Conservation (phyloP, 2,113 vertebrate species). For the Gulo gulo region DNA sequence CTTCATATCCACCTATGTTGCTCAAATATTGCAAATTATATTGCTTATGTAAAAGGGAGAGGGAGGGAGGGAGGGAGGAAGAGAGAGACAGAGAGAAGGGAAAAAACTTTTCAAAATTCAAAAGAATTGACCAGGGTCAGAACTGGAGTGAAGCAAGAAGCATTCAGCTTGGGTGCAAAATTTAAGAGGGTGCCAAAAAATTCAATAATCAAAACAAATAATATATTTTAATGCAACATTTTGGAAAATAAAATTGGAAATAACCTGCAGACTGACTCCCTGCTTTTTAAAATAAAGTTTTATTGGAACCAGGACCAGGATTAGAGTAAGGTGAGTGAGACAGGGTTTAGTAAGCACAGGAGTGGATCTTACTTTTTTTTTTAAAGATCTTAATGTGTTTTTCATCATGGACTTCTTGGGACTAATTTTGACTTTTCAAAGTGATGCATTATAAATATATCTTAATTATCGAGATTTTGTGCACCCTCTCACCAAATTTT, state of each 20-base stretch:
- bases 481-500: slow-evolving; percentile 7
- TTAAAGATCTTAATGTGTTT: not conserved
- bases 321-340: not conserved
- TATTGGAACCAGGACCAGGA: not conserved
- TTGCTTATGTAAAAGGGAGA: not conserved
- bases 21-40: not conserved
- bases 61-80: not conserved
- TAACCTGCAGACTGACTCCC: not conserved
- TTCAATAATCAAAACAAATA: slow-evolving; percentile 13
- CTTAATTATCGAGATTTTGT: slow-evolving; percentile 29
- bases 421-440: slow-evolving; percentile 36
- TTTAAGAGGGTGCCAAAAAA: not conserved
- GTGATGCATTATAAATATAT: not conserved
- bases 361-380: not conserved
- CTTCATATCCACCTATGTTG: not conserved
- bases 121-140: not conserved
- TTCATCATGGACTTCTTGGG: not conserved
- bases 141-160: not conserved
- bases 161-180: not conserved
- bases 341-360: not conserved
- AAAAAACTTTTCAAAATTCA: slow-evolving; percentile 14
- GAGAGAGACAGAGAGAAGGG: not conserved
- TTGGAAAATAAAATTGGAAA: slow-evolving; percentile 3
- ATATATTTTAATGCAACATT: not conserved
- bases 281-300: slow-evolving; percentile 21